These are phyloP conservation scores for Lophius piscatorius DNA, from an alignment of 2,113 vertebrate genomes.

Conservation along the genomic window DNA sequence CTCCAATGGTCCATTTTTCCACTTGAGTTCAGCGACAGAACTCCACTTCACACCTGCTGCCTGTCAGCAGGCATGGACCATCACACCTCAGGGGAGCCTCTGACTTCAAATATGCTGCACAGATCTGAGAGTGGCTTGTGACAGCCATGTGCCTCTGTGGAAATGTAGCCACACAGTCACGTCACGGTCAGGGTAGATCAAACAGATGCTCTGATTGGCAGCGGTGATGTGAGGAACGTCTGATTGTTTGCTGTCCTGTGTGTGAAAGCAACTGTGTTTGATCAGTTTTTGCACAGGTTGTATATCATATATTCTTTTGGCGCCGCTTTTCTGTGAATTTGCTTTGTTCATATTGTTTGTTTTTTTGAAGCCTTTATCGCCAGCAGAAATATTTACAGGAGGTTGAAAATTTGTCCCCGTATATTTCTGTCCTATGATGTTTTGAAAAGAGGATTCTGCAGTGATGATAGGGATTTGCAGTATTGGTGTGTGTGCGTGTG, in stretches of 20 bases:
- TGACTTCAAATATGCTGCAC: constrained; percentile 19
- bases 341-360: neutral
- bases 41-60: constrained; percentile 32
- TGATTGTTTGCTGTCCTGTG: constrained; percentile 1
- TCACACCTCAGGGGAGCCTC: constrained; percentile 38
- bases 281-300: neutral
- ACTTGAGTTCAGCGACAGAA: constrained; percentile 14
- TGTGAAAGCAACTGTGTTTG: constrained; percentile 26
- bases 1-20: constrained; percentile 2
- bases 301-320: constrained; percentile 13
- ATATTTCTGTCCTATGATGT: neutral
- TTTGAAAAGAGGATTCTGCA: too few species aligned
- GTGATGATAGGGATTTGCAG: too few species aligned
- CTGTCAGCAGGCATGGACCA: constrained; percentile 37
- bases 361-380: constrained; percentile 17
- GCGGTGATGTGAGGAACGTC: constrained; percentile 8
- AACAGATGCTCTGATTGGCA: constrained; percentile 34
- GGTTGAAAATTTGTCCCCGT: neutral
- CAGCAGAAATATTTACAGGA: constrained; percentile 23
- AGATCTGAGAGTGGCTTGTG: constrained; percentile 34
- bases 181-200: constrained; percentile 15
- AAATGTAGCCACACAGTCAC: constrained; percentile 6
- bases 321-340: constrained; percentile 2
- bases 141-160: constrained; percentile 37
- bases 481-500: too few species aligned